A percentile compares a stretch with the other conserved stretches of the same genome.
These are phyloP conservation scores for Patagioenas fasciata DNA, from an alignment of 2,113 vertebrate species.

Conservation along the genomic window DNA sequence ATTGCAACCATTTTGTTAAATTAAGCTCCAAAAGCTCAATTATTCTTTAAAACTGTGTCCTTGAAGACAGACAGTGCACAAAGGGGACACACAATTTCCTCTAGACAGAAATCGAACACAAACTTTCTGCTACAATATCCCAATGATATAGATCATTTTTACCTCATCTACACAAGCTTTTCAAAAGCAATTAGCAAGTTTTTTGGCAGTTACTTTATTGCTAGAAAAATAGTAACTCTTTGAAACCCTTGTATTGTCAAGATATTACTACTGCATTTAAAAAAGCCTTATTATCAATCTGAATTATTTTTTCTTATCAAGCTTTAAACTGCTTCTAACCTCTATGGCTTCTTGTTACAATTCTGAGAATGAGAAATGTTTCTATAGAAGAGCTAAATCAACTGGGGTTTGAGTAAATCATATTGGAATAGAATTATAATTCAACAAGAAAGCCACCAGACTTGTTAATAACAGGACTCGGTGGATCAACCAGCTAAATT, in stretches of 20 bases:
- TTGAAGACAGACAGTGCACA: not conserved
- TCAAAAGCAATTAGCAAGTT: not conserved
- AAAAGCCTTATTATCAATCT: not conserved
- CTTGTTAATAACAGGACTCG: not conserved
- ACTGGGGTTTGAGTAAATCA: not conserved
- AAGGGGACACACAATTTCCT: not conserved
- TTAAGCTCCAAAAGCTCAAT: not conserved
- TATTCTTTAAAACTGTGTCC: not conserved
- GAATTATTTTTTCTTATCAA: constrained; percentile 33
- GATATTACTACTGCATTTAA: not conserved
- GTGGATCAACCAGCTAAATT: not conserved
- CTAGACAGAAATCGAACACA: not conserved
- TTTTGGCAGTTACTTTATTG: not conserved
- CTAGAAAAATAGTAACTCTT: not conserved
- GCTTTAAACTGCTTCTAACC: not conserved
- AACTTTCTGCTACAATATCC: not conserved
- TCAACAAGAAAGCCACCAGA: not conserved
- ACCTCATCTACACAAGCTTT: not conserved
- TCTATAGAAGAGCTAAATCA: not conserved
- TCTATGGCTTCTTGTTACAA: not conserved
- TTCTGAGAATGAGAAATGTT: not conserved
- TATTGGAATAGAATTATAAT: not conserved
- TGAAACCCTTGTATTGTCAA: not conserved
- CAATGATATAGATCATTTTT: not conserved
- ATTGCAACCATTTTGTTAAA: not conserved